Percentiles rank a stretch among this genome's conserved stretches.
Evolutionary conservation across 53 echinoderm and acorn worm genomes (phyloP).

Genomic region (Antedon mediterranea): DNA sequence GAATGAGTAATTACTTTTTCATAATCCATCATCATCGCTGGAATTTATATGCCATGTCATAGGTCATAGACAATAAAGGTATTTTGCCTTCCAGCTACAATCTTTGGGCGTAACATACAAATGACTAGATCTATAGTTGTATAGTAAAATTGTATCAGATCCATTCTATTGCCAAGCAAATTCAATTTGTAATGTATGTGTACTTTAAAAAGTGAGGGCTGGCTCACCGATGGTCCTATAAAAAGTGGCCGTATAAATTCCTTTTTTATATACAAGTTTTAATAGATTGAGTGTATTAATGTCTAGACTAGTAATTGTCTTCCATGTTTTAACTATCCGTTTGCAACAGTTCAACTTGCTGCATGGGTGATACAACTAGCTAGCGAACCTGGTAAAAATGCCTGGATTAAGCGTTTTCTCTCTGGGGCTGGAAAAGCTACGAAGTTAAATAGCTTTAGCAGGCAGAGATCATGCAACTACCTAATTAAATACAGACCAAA

Average conservation of each 20-base stretch:
- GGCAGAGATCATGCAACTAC: not conserved
- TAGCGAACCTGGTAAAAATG: not conserved
- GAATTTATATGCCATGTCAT: no score
- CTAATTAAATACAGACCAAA: not conserved
- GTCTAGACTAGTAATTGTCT: not conserved
- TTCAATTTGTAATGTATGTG: no score
- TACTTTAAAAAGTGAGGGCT: no score
- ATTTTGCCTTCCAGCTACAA: no score
- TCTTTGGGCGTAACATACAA: no score
- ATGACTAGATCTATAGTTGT: no score
- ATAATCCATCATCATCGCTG: no score
- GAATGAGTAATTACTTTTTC: no score
- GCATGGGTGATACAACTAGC: not conserved
- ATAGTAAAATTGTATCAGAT: no score
- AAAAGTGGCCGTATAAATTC: not conserved
- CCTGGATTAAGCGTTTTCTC: not conserved
- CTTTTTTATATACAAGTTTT: not conserved
- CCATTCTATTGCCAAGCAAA: no score
- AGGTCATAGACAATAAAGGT: no score
- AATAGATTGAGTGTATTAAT: not conserved
- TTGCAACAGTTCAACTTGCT: not conserved
- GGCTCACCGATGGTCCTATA: no score
- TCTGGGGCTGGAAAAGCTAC: not conserved
- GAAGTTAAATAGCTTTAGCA: not conserved
- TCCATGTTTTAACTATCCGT: not conserved